These are phyloP conservation scores for Alviniconcha marisindica DNA, from an alignment of 1,140 invertebrate species.

Conservation along the genomic window DNA sequence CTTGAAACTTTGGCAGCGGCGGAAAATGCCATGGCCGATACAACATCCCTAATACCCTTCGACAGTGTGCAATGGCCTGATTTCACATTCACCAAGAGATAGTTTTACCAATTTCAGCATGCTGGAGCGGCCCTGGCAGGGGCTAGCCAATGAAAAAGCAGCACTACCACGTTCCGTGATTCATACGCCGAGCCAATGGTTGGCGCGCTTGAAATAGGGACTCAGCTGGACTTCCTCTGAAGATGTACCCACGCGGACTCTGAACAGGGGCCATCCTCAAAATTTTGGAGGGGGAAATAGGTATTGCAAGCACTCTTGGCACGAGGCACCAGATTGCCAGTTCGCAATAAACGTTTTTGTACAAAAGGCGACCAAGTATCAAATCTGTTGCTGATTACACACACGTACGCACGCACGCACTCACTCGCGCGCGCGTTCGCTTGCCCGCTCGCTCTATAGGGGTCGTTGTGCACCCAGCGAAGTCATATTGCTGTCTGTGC, in stretches of 20 bases:
- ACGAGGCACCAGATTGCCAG: background rate
- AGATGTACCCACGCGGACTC: background rate
- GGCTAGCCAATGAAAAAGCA: conserved; percentile 54
- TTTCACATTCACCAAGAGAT: conserved; percentile 56
- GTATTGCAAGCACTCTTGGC: background rate
- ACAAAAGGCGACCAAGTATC: background rate
- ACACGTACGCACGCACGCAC: too few relatives aligned
- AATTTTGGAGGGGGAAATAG: background rate
- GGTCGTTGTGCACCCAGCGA: too few relatives aligned
- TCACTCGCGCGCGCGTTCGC: too few relatives aligned
- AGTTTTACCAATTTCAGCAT: conserved; percentile 72
- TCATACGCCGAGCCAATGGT: conserved; percentile 46
- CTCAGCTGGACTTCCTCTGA: conserved; percentile 45
- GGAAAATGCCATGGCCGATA: conserved; percentile 35
- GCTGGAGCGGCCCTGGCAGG: conserved; percentile 45
- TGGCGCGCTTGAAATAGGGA: conserved; percentile 35
- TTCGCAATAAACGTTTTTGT: background rate
- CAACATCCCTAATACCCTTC: conserved; percentile 62
- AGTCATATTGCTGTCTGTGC: too few relatives aligned
- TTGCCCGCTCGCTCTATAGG: too few relatives aligned
- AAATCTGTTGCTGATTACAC: too few relatives aligned
- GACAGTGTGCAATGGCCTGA: conserved; percentile 60
- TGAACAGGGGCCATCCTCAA: conserved; percentile 12
- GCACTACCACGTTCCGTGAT: conserved; percentile 52
- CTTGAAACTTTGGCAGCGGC: conserved; percentile 23